Base-by-base conservation (phyloP, 2,113 vertebrate genomes). In the Neolamprologus ventralis region DNA sequence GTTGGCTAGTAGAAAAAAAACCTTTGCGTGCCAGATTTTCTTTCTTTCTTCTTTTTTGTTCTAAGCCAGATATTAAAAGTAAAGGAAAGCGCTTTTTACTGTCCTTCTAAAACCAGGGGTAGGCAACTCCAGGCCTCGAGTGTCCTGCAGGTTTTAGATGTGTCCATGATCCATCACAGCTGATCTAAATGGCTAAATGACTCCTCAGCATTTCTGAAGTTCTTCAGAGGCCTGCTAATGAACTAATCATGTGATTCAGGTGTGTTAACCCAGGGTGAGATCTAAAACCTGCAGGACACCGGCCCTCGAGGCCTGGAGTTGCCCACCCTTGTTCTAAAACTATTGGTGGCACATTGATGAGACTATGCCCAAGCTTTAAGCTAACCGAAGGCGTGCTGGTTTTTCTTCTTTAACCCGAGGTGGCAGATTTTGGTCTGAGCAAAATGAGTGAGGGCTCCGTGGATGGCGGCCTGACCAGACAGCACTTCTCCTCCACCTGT, bases 381-480 rank as follows among this genome's bases (percentile, higher is more conserved):
- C 40, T 45, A 73, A 73, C 40, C 23, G 3, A 45, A 17, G 68
- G 4, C 2, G 5, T 73, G 37, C 8, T 73, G 4, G 65, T 26
- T 26, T 26, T 81, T 68, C 19, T 68, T 71, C 19, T 71, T 40
- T 21, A 26, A 40, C 42, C 93, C 3, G 78, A 97, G 96, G 97
- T 99, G 94, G 99, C 98, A 1, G 99, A 99, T 91, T 99, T 99
- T 1, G 99, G 99, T 80, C 97, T 99, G 68, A 99, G 99, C 87
- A 99, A 99, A 91, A 97, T 99, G 88, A 97, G 97, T 0, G 97
- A 96, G 7, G 97, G 97, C 16, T 88, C 96, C 60, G 88, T 94
- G 0, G 95, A 93, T 2, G 94, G 95, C 5, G 95, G 97, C 63
- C 96, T 95, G 86, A 97, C 96, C 94, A 97, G 97, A 80, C 97